phyloP scores from a whole-genome alignment of 2,888 invertebrate species.

The Gisinianus flammeolus region DNA sequence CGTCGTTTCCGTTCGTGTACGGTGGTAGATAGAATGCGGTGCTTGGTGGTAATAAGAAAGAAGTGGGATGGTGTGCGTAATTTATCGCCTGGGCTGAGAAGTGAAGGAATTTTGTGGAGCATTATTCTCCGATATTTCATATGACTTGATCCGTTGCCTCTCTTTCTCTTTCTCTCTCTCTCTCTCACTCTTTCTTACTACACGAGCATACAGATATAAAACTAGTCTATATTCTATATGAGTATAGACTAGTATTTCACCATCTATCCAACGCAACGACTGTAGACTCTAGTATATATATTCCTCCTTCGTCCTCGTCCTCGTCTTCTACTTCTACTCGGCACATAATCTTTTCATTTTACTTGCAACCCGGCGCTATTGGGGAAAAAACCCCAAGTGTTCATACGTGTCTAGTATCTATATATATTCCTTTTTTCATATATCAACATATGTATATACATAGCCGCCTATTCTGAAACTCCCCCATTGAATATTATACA shows the following conservation, averaged over 20 bases:
- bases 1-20: background rate
- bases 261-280: too few species aligned
- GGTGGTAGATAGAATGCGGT: background rate
- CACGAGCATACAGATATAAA: too few species aligned
- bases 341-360: constrained; percentile 45
- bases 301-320: constrained; percentile 5
- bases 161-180: constrained; percentile 3
- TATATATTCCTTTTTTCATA: too few species aligned
- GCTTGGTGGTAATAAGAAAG: constrained; percentile 30
- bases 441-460: too few species aligned
- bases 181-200: too few species aligned
- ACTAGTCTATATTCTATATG: too few species aligned
- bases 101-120: constrained; percentile 57
- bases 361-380: background rate
- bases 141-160: constrained; percentile 48
- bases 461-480: too few species aligned
- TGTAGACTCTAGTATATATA: too few species aligned
- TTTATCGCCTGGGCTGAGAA: constrained; percentile 52
- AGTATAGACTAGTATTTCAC: too few species aligned
- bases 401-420: constrained; percentile 30
- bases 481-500: constrained; percentile 36
- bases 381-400: constrained; percentile 2
- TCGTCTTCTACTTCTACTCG: constrained; percentile 4
- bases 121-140: constrained; percentile 58
- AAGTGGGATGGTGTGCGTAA: constrained; percentile 45